These are phyloP conservation scores for Malurus cyaneus DNA, from an alignment of 2,113 vertebrate species.

Conservation along the genomic window DNA sequence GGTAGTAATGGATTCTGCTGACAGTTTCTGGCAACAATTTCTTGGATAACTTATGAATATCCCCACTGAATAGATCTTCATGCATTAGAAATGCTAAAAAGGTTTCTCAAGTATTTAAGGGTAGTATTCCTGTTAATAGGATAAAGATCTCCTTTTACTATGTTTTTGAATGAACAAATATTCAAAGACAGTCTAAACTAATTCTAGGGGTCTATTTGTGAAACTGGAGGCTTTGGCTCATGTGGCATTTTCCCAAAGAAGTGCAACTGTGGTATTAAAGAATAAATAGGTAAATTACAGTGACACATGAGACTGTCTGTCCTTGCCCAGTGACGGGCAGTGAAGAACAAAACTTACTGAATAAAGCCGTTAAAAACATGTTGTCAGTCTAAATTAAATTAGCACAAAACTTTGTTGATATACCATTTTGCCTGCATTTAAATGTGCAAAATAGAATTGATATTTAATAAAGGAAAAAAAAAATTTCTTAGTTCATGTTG, in stretches of 20 bases:
- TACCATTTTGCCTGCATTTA: neutral
- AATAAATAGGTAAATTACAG: neutral
- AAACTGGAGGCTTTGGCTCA: neutral
- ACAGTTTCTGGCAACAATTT: neutral
- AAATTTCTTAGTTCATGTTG: neutral
- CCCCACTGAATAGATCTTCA: neutral
- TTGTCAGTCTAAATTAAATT: neutral
- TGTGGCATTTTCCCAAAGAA: neutral
- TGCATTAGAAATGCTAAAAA: neutral
- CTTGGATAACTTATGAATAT: neutral
- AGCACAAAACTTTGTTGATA: neutral
- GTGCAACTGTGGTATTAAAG: neutral
- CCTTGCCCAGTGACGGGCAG: neutral
- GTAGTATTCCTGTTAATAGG: neutral
- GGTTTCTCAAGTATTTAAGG: neutral
- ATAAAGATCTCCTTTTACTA: neutral
- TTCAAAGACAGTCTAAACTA: neutral
- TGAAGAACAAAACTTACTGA: neutral
- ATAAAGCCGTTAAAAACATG: neutral
- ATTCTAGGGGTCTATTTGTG: neutral
- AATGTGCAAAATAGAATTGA: neutral
- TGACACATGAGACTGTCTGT: fast-evolving
- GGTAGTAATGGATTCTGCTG: neutral
- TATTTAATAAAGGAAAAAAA: neutral
- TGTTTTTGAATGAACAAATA: neutral